Conservation (phyloP, 2,113 vertebrate genomes). For the Gymnorhina tibicen region DNA sequence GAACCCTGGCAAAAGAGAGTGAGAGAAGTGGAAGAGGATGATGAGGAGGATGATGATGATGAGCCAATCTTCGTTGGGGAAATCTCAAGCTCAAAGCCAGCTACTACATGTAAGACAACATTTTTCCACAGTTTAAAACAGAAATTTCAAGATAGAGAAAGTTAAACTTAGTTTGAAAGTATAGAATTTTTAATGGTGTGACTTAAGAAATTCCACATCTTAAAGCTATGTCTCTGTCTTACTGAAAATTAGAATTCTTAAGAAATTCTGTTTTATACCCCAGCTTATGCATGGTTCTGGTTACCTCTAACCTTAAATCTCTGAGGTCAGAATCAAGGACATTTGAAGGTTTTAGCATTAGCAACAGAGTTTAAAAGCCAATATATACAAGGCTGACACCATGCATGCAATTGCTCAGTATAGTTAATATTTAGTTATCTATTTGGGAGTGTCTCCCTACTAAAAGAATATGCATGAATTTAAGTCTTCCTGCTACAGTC, state of each 20-base stretch:
- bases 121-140: background rate
- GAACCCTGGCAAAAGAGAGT: constrained; percentile 94
- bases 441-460: background rate
- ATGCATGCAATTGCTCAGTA: background rate
- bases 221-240: background rate
- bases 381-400: background rate
- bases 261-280: background rate
- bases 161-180: background rate
- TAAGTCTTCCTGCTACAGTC: background rate
- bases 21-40: constrained; percentile 85
- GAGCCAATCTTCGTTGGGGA: constrained; percentile 97
- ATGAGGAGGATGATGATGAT: constrained; percentile 76
- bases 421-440: background rate
- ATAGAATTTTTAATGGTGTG: background rate
- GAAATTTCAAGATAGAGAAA: background rate
- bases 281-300: background rate
- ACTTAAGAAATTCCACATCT: background rate
- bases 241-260: background rate
- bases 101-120: constrained; percentile 71
- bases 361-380: background rate
- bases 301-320: background rate
- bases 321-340: background rate
- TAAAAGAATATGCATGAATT: background rate
- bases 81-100: constrained; percentile 83
- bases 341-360: background rate